A percentile compares a stretch with the other conserved stretches of the same genome.
phyloP scores from a whole-genome alignment of 2,888 invertebrate species.

The Cosmia pyralina region DNA sequence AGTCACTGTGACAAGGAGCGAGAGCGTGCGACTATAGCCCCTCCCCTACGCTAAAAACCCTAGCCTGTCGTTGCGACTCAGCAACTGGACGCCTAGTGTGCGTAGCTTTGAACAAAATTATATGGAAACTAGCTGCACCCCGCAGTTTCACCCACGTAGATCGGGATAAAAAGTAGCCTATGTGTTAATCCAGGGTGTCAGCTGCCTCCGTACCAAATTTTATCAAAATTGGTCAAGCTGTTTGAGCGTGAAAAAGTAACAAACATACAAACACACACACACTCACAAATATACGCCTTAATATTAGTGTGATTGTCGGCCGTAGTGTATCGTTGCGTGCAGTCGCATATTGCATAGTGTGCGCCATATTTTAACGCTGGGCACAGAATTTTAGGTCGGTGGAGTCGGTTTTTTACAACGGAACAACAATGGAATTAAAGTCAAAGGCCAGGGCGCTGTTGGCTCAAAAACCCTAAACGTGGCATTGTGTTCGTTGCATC shows the following conservation, averaged over 20 bases:
- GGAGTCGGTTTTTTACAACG: neutral
- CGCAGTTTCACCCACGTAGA: too few species aligned
- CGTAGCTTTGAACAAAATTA: neutral
- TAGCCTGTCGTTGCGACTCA: neutral
- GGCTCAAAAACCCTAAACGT: slow-evolving; percentile 3
- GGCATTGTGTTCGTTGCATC: neutral
- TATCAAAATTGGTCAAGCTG: too few species aligned
- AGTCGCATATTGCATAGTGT: neutral
- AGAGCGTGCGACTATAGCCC: too few species aligned
- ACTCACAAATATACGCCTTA: too few species aligned
- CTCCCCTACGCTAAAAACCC: neutral
- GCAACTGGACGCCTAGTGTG: neutral
- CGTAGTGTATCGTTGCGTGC: neutral
- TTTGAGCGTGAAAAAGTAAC: too few species aligned
- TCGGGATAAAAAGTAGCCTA: too few species aligned
- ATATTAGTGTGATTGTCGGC: neutral
- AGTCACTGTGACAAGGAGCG: too few species aligned
- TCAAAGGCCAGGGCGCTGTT: neutral
- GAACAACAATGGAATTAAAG: neutral
- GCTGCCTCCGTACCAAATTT: too few species aligned
- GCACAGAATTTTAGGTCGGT: neutral
- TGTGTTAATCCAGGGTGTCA: too few species aligned
- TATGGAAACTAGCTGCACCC: too few species aligned
- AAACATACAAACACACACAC: too few species aligned
- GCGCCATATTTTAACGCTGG: too few species aligned